phyloP scores from a whole-genome alignment of 2,113 vertebrate species.

The Rhadina sibilatrix region DNA sequence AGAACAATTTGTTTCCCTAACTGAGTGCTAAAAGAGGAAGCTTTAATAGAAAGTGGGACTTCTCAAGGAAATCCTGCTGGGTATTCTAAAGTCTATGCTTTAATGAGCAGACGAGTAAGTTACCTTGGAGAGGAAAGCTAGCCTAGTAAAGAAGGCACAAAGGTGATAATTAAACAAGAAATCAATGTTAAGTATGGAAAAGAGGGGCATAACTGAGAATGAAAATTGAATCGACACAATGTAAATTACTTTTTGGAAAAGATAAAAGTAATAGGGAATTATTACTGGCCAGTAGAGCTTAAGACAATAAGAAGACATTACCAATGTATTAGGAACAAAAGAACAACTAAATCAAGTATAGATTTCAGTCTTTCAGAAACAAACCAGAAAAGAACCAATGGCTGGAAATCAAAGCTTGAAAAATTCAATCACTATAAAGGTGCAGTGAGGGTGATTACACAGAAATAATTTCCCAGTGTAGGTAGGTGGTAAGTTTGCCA shows the following conservation, averaged over 20 bases:
- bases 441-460: neutral
- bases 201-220: slow-evolving; percentile 5
- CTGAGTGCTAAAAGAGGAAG: neutral
- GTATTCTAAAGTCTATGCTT: slow-evolving; percentile 36
- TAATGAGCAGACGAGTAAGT: slow-evolving; percentile 49
- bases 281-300: neutral
- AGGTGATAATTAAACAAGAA: slow-evolving; percentile 65
- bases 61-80: slow-evolving; percentile 41
- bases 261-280: slow-evolving; percentile 26
- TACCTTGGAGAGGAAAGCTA: slow-evolving; percentile 38
- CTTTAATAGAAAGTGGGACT: slow-evolving; percentile 44
- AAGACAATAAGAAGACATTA: slow-evolving; percentile 13
- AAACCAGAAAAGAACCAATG: neutral
- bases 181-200: slow-evolving; percentile 57
- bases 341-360: slow-evolving; percentile 17
- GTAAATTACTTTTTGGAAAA: neutral
- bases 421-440: slow-evolving; percentile 32
- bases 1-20: slow-evolving; percentile 12
- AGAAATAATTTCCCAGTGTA: slow-evolving; percentile 29
- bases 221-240: slow-evolving; percentile 30
- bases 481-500: slow-evolving; percentile 39
- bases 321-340: slow-evolving; percentile 16
- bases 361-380: slow-evolving; percentile 4
- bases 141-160: slow-evolving; percentile 12
- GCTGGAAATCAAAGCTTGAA: slow-evolving; percentile 29